Base-by-base conservation (phyloP, 2,113 vertebrate species). In the Brachirus orientalis region DNA sequence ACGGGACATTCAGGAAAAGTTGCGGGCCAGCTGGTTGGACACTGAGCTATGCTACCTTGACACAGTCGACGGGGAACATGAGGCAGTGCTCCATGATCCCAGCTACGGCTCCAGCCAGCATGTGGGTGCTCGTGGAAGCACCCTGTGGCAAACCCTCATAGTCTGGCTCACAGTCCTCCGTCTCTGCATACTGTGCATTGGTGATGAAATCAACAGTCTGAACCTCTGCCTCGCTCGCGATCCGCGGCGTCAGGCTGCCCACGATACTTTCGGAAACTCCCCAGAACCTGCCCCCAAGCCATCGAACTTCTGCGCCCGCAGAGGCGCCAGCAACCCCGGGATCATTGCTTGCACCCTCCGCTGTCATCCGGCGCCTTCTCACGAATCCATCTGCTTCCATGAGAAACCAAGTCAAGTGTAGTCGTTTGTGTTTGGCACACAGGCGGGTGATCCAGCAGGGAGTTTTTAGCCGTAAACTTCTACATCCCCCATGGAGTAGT, bases 61-160 rank as follows among this genome's bases (percentile, higher is more conserved):
- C 97, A 91, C 96, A 98, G 90, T 99, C 97, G 91, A 98, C 90
- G 17, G 97, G 97, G 77, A 97, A 99, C 97, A 99, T 97, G 86
- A 98, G 90, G 89, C 96, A 98, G 84, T 98, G 96, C 91, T 98
- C 97, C 96, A 98, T 95, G 87, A 97, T 95, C 43, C 97, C 97
- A 19, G 96, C 96, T 90, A 97, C 95, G 53, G 96, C 96, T 75
- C 97, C 97, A 17, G 97, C 97, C 84, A 96, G 89, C 97, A 98
- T 98, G 95, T 98, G 95, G 77, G 97, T 97, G 89, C 95, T 95
- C 72, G 95, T 96, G 81, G 95, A 95, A 14, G 95, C 95, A 78
- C 96, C 96, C 76, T 94, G 95, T 44, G 97, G 96, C 81, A 98
- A 86, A 67, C 94, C 94, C 86, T 98, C 97, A 89, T 98, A 98